A percentile compares a stretch with the other conserved stretches of the same genome.
phyloP scores from a whole-genome alignment of 2,888 invertebrate species.

The Brachypalpus laphriformis region DNA sequence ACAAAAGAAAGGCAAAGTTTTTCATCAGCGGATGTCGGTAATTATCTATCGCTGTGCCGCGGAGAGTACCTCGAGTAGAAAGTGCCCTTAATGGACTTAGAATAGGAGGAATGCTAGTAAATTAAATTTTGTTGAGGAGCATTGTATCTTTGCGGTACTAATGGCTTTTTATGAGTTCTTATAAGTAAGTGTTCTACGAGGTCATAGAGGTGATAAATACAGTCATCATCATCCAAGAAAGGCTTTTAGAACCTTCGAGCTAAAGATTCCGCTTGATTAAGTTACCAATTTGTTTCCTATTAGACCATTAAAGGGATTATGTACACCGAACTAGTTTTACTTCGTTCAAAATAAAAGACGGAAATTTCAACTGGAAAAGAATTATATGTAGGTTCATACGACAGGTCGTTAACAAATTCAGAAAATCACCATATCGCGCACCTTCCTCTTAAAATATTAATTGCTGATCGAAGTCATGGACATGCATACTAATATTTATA shows the following conservation, averaged over 20 bases:
- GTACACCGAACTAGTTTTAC: too few species aligned
- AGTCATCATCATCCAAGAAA: too few species aligned
- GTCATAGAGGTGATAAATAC: too few species aligned
- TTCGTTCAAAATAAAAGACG: too few species aligned
- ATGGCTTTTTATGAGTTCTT: background rate
- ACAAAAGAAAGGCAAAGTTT: background rate
- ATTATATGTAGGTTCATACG: too few species aligned
- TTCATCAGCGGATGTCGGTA: slow-evolving; percentile 26
- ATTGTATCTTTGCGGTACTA: background rate
- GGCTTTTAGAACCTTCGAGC: too few species aligned
- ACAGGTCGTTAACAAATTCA: background rate
- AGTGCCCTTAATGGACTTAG: slow-evolving; percentile 1
- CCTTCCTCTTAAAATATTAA: background rate
- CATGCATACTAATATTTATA: background rate
- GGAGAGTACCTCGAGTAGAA: background rate
- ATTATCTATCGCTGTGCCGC: slow-evolving; percentile 12
- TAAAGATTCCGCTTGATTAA: too few species aligned
- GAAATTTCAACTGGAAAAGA: background rate
- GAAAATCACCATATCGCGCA: background rate
- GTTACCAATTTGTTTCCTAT: too few species aligned
- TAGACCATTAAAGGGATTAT: too few species aligned
- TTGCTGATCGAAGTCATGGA: background rate
- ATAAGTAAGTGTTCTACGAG: background rate
- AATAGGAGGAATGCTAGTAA: background rate
- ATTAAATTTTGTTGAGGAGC: background rate